Evolutionary conservation across 2,888 invertebrate genomes (phyloP).

Genomic region (Lasioglossum morio): DNA sequence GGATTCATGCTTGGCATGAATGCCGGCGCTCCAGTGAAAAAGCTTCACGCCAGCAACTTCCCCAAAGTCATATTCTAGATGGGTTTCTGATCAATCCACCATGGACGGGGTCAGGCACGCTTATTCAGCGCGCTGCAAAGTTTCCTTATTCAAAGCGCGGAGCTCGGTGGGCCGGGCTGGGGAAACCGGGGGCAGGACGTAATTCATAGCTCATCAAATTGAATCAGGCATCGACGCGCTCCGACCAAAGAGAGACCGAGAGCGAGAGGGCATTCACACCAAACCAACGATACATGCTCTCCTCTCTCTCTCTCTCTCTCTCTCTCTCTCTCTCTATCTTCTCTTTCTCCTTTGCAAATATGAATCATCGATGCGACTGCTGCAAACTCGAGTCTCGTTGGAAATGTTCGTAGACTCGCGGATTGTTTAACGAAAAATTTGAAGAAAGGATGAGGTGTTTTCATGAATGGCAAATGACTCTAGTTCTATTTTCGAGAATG

Average conservation of each 20-base stretch:
- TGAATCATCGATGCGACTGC: constrained; percentile 6
- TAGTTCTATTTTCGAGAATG: background rate
- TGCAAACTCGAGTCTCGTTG: background rate
- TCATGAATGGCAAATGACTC: too few species aligned
- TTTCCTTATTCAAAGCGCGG: constrained; percentile 42
- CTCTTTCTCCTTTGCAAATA: background rate
- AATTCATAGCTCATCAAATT: constrained; percentile 54
- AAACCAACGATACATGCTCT: background rate
- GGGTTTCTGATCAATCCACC: constrained; percentile 58
- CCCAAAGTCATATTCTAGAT: constrained; percentile 47
- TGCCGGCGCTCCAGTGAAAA: constrained; percentile 20
- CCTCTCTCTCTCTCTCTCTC: background rate
- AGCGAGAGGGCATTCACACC: constrained; percentile 21
- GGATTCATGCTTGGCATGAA: constrained; percentile 32
- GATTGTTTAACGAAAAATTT: background rate
- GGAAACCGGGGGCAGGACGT: background rate
- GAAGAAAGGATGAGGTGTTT: too few species aligned
- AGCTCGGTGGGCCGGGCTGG: background rate
- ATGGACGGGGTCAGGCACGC: background rate
- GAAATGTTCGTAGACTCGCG: background rate
- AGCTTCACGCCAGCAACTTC: constrained; percentile 31
- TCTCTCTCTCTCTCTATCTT: too few species aligned
- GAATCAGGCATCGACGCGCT: constrained; percentile 39
- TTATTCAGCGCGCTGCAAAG: constrained; percentile 27
- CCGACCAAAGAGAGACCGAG: background rate